Base-by-base conservation (phyloP, 2,113 vertebrate species). In the Rynchops niger region DNA sequence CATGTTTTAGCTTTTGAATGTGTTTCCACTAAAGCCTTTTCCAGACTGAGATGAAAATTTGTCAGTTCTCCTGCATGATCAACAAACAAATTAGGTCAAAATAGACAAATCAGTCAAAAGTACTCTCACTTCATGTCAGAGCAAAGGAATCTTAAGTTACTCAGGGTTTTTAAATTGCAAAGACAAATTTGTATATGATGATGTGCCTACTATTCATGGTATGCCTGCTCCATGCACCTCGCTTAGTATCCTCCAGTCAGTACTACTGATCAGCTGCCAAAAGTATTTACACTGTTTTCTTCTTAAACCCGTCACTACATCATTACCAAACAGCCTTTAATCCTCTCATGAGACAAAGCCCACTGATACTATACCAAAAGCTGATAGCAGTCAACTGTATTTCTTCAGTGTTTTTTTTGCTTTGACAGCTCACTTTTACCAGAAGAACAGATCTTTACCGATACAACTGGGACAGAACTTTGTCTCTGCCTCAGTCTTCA, bases 191-290 rank as follows among this genome's bases (percentile, higher is more conserved):
- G 38, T 58, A 26, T 84, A 38, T 59, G 74, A 83, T 76, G 74
- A 90, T 92, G 65, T 53, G 63, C 30, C 74, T 79, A 19, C 87
- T 95, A 74, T n/a, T 25, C 49, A 34, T 21, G 9, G 38, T 19
- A 40, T 14, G 11, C 36, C 90, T 47, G 15, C 55, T 86, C 62
- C 80, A 53, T 3, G 3, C 34, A 71, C 53, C 25, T 91, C 82
- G 47, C 78, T 89, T 78, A 53, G 20, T 70, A 85, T 29, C 65
- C 92, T 85, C 29, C 18, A 65, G 70, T 93, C 89, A 83, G 87
- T 94, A 59, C 20, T 55, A 97, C 32, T 79, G 87, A 96, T 93
- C 77, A 67, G 40, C 53, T 88, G 50, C 70, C 92, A 85, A 78
- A 93, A 59, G 11, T 40, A 34, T 27, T 88, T 47, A 22, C 18